Evolutionary conservation across 1,140 invertebrate species (phyloP).

Genomic region (Aethina tumida): DNA sequence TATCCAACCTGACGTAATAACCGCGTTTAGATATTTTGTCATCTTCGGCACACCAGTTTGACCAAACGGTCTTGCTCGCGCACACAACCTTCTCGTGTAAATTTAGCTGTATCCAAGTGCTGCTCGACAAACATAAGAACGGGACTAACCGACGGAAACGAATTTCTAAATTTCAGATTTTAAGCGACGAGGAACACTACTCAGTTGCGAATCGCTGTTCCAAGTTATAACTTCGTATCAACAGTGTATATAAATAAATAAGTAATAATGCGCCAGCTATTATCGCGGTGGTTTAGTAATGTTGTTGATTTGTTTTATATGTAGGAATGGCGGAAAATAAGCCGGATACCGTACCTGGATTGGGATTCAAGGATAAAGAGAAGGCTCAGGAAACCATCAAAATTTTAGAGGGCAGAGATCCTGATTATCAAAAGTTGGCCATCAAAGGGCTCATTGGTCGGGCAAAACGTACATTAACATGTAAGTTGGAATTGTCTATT

Average conservation of each 20-base stretch:
- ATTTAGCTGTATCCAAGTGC: slow-evolving; percentile 12
- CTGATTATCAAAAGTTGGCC: slow-evolving; percentile 53
- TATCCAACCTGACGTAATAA: slow-evolving; percentile 15
- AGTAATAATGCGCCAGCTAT: slow-evolving; percentile 1
- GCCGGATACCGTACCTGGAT: slow-evolving; percentile 43
- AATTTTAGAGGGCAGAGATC: slow-evolving; percentile 51
- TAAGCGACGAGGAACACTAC: slow-evolving; percentile 3
- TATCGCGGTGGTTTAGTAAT: neutral
- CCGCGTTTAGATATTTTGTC: slow-evolving; percentile 18
- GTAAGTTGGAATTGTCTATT: slow-evolving; percentile 37
- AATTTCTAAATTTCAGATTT: slow-evolving; percentile 13
- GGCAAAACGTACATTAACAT: slow-evolving; percentile 50
- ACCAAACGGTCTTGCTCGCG: slow-evolving; percentile 2
- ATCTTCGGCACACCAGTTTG: slow-evolving; percentile 6
- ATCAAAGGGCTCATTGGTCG: slow-evolving; percentile 52
- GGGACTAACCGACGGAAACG: slow-evolving; percentile 6
- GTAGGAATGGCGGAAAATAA: slow-evolving; percentile 28
- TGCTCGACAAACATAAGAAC: slow-evolving; percentile 6
- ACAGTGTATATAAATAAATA: slow-evolving; percentile 2
- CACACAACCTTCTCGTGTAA: slow-evolving; percentile 6
- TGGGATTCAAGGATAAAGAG: slow-evolving; percentile 55
- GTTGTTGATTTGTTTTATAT: neutral
- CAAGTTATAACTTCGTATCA: slow-evolving; percentile 14
- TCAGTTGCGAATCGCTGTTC: neutral
- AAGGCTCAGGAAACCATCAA: slow-evolving; percentile 53